A percentile compares a stretch with the other conserved stretches of the same genome.
phyloP scores from a whole-genome alignment of 2,113 vertebrate species.

The Corydoras sp. region DNA sequence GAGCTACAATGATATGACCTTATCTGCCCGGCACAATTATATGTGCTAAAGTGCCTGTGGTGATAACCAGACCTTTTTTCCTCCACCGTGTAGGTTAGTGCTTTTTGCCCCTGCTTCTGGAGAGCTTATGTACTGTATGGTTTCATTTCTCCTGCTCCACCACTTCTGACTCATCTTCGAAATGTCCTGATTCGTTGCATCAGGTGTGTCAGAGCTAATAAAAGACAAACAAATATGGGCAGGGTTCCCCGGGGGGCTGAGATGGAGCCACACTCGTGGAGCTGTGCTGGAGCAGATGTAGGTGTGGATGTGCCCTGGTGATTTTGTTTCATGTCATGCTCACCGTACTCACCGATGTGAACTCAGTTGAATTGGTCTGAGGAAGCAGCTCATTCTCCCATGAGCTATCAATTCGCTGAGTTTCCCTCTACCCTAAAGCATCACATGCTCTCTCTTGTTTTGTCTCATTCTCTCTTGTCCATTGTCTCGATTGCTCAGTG shows the following conservation, averaged over 20 bases:
- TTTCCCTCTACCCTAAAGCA: slow-evolving; percentile 17
- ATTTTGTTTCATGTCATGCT: not conserved
- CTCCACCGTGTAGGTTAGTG: not conserved
- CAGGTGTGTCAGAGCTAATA: not conserved
- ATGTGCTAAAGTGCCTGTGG: not conserved
- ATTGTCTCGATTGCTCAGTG: slow-evolving; percentile 9
- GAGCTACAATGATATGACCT: slow-evolving; percentile 3
- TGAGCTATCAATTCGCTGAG: slow-evolving; percentile 14
- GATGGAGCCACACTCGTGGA: not conserved
- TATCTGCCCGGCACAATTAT: not conserved
- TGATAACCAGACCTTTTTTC: not conserved
- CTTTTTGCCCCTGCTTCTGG: not conserved
- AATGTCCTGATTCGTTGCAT: not conserved
- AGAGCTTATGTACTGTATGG: not conserved
- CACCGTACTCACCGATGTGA: slow-evolving; percentile 2
- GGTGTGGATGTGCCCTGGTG: not conserved
- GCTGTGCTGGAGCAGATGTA: not conserved
- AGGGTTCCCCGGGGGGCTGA: too few species aligned
- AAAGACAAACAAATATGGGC: too few species aligned
- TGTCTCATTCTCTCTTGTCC: not conserved
- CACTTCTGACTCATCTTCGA: not conserved
- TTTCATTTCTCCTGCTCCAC: not conserved
- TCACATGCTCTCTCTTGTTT: not conserved
- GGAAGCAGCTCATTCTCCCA: slow-evolving; percentile 6
- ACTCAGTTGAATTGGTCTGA: slow-evolving; percentile 5